Conservation (phyloP, 2,113 vertebrate genomes). For the Mionectes macconnelli region DNA sequence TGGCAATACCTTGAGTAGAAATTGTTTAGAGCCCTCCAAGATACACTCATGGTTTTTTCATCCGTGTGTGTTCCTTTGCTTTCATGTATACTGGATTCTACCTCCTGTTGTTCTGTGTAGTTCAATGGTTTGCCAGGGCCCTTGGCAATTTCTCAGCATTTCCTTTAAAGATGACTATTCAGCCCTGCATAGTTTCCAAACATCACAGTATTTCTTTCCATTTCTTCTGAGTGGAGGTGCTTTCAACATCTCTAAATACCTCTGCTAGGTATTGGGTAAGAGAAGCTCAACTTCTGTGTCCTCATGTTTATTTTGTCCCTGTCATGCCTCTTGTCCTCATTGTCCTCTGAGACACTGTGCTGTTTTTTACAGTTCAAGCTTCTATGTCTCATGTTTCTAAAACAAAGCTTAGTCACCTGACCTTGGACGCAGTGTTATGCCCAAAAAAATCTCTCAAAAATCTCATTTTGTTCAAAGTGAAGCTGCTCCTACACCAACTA, state of each 20-base stretch:
- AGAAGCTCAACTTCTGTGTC: not conserved
- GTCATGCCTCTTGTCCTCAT: not conserved
- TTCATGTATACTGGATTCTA: not conserved
- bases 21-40: not conserved
- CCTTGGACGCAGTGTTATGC: not conserved
- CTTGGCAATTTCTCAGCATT: not conserved
- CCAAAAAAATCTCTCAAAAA: not conserved
- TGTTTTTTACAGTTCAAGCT: not conserved
- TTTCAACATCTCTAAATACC: not conserved
- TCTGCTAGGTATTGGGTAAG: not conserved
- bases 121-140: not conserved
- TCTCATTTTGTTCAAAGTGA: not conserved
- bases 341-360: not conserved
- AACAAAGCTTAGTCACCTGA: not conserved
- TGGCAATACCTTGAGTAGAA: not conserved
- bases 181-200: not conserved
- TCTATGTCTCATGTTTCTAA: not conserved
- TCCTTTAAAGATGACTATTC: not conserved
- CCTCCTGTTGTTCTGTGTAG: not conserved
- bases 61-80: not conserved
- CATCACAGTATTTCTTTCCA: not conserved
- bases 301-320: not conserved
- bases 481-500: not conserved
- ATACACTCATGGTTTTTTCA: not conserved
- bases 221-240: not conserved